These are phyloP conservation scores for Narcine bancroftii DNA, from an alignment of 2,113 vertebrate species.

Conservation along the genomic window DNA sequence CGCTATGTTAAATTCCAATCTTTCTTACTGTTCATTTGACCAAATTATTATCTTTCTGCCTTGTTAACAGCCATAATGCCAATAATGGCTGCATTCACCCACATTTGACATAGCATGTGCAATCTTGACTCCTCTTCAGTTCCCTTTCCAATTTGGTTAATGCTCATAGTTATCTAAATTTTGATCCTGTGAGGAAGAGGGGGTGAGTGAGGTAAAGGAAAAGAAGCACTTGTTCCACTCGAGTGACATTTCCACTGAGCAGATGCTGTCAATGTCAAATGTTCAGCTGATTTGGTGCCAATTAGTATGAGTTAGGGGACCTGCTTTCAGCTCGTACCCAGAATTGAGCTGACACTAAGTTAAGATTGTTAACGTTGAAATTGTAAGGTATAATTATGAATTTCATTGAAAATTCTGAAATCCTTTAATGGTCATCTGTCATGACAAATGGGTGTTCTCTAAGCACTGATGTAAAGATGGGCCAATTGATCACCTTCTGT, in stretches of 20 bases:
- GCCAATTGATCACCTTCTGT: too few species aligned
- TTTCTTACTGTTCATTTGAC: too few species aligned
- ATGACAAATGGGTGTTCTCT: too few species aligned
- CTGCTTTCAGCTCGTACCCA: neutral
- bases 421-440: neutral
- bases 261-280: neutral
- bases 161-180: neutral
- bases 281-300: neutral
- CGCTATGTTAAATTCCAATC: too few species aligned
- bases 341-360: neutral
- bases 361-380: neutral
- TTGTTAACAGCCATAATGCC: too few species aligned
- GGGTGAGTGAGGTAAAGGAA: neutral
- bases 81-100: too few species aligned
- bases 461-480: too few species aligned
- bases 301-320: conserved; percentile 1
- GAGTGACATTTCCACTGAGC: neutral
- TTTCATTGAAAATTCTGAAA: neutral
- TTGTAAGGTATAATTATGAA: neutral
- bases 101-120: neutral
- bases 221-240: neutral
- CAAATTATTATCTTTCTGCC: too few species aligned
- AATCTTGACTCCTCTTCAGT: neutral
- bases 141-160: neutral
- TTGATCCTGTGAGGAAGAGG: neutral